phyloP scores from a whole-genome alignment of 2,888 invertebrate species.

The Exocentrus adspersus region DNA sequence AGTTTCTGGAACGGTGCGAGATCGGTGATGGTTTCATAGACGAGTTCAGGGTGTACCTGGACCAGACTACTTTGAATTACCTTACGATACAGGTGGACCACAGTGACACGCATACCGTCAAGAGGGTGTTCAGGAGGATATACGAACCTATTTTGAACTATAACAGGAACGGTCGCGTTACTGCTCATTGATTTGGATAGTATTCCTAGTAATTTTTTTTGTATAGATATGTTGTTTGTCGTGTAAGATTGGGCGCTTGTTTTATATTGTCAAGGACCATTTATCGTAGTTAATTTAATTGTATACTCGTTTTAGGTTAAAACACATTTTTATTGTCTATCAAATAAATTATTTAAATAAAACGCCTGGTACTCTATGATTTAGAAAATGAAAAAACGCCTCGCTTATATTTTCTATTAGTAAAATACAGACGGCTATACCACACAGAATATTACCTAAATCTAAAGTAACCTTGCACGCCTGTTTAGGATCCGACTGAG shows the following conservation, averaged over 20 bases:
- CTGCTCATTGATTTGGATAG: too few relatives aligned
- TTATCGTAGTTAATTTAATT: conserved; percentile 13
- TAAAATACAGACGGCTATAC: conserved; percentile 11
- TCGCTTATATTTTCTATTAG: conserved; percentile 21
- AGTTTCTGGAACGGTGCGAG: conserved; percentile 47
- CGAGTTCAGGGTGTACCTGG: conserved; percentile 44
- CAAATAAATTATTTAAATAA: too few relatives aligned
- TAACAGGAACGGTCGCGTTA: conserved; percentile 1
- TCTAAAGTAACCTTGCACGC: conserved; percentile 4
- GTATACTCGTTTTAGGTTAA: too few relatives aligned
- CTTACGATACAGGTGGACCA: conserved; percentile 47
- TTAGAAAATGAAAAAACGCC: neutral
- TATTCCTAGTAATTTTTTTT: neutral
- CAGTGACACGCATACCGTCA: conserved; percentile 48
- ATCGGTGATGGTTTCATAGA: conserved; percentile 44
- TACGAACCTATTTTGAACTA: conserved; percentile 45
- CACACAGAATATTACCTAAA: conserved; percentile 10
- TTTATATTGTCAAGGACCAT: conserved; percentile 17
- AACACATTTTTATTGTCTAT: too few relatives aligned
- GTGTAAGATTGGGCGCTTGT: conserved; percentile 14
- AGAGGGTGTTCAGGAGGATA: conserved; percentile 45
- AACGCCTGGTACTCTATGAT: too few relatives aligned
- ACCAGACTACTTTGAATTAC: conserved; percentile 46
- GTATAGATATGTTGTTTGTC: conserved; percentile 11
- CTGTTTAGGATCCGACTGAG: conserved; percentile 16